Percentiles rank a stretch among this genome's conserved stretches.
Evolutionary conservation across 2,113 vertebrate species (phyloP).

Genomic region (Illadopsis cleaveri): DNA sequence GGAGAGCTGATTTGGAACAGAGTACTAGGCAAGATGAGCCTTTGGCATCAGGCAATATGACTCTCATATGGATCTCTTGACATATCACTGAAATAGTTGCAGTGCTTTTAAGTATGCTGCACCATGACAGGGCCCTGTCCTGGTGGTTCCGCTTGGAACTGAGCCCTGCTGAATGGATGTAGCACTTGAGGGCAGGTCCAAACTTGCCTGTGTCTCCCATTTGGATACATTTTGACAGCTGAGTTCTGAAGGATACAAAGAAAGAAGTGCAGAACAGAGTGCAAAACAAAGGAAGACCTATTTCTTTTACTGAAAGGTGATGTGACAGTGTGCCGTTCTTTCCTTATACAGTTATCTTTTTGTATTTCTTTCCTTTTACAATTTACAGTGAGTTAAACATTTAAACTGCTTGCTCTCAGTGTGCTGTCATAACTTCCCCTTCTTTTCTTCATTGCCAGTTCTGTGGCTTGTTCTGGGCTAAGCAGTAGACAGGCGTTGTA

Average conservation of each 20-base stretch:
- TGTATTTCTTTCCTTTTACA: neutral
- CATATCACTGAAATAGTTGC: neutral
- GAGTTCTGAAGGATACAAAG: neutral
- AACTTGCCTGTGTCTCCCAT: neutral
- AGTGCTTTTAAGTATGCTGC: neutral
- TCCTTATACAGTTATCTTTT: neutral
- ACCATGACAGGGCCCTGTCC: rapidly evolving
- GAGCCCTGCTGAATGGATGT: neutral
- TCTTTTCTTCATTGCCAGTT: neutral
- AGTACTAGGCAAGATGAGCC: neutral
- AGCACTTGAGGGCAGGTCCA: neutral
- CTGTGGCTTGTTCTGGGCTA: neutral
- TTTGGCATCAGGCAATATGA: neutral
- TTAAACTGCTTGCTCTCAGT: neutral
- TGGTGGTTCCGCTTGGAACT: neutral
- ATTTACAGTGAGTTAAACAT: neutral
- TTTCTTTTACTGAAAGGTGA: neutral
- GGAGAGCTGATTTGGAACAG: neutral
- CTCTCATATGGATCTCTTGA: neutral
- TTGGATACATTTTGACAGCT: neutral
- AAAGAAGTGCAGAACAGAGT: neutral
- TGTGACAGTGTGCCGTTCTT: neutral
- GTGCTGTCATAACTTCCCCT: neutral
- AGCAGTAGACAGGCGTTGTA: neutral
- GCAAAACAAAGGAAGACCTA: neutral